phyloP scores from a whole-genome alignment of 2,888 invertebrate species.

The Synergus gifuensis region DNA sequence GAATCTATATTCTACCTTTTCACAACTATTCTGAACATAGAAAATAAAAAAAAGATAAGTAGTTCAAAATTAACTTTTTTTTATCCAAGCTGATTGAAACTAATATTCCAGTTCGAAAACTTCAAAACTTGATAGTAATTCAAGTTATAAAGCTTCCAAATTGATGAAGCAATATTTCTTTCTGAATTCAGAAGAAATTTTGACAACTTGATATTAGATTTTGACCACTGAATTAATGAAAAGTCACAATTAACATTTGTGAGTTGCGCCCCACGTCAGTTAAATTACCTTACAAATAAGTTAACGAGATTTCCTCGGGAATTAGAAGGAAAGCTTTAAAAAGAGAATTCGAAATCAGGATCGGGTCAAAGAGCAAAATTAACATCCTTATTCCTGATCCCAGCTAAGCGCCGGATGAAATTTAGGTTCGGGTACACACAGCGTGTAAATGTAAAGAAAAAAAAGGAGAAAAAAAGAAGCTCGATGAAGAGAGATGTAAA shows the following conservation, averaged over 20 bases:
- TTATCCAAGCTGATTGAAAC: too few relatives aligned
- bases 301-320: conserved; percentile 24
- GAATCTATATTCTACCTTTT: too few relatives aligned
- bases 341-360: conserved; percentile 55
- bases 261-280: background rate
- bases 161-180: too few relatives aligned
- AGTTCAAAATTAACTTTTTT: too few relatives aligned
- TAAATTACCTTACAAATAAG: background rate
- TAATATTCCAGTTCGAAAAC: too few relatives aligned
- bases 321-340: conserved; percentile 47
- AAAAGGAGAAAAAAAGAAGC: background rate
- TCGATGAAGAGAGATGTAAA: conserved; percentile 43
- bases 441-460: background rate
- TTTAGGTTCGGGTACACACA: conserved; percentile 51
- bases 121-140: too few relatives aligned
- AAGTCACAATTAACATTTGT: background rate
- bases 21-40: too few relatives aligned
- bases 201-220: background rate
- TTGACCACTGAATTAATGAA: background rate
- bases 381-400: conserved; percentile 50
- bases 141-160: too few relatives aligned
- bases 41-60: too few relatives aligned
- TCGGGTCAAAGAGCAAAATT: conserved; percentile 54
- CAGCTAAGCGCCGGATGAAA: conserved; percentile 53
- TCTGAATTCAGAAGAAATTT: too few relatives aligned